Conservation (phyloP, 2,113 vertebrate genomes). For the Psammodynastes pulverulentus region DNA sequence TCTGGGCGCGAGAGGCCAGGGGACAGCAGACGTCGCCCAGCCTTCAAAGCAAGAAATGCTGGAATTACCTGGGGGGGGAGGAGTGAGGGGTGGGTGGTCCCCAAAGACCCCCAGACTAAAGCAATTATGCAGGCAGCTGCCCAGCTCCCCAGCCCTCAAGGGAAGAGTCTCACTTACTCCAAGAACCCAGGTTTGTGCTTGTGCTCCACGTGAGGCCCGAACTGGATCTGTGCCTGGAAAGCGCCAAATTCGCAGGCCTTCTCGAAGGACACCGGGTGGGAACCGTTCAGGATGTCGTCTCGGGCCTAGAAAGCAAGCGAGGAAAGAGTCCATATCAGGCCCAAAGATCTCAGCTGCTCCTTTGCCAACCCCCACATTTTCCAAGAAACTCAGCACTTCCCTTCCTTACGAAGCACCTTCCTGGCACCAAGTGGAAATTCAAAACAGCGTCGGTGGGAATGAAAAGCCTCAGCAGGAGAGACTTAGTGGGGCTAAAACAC, state of each 20-base stretch:
- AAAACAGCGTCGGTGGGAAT: background rate
- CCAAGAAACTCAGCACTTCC: background rate
- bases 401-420: background rate
- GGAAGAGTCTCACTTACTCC: constrained; percentile 80
- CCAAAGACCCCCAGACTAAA: background rate
- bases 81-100: too few relatives aligned
- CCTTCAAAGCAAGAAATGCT: background rate
- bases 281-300: constrained; percentile 98
- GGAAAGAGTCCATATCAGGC: background rate
- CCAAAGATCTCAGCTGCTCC: background rate
- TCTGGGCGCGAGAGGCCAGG: background rate
- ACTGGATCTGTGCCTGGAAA: constrained; percentile 98
- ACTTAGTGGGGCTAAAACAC: background rate
- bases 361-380: background rate
- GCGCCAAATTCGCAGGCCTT: constrained; percentile 97
- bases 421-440: background rate
- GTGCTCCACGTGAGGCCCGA: constrained; percentile 95
- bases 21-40: fast-evolving
- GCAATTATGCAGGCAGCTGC: background rate
- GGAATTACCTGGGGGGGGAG: background rate
- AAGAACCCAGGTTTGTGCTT: constrained; percentile 98
- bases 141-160: background rate
- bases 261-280: constrained; percentile 97
- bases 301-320: constrained; percentile 77
- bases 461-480: background rate